Base-by-base conservation (phyloP, 1,140 invertebrate genomes). In the Eufriesea mexicana region DNA sequence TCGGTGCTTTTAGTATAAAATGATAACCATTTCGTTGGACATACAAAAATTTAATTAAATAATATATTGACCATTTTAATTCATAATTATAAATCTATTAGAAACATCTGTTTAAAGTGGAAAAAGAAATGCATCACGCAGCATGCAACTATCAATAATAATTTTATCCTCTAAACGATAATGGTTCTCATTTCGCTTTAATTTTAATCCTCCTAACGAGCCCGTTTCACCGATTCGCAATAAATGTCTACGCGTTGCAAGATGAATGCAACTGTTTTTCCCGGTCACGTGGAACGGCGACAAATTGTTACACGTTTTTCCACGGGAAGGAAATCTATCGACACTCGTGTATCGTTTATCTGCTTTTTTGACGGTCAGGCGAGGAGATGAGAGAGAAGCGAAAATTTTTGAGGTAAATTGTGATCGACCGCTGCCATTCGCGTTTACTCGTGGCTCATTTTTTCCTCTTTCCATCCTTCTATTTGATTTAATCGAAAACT, bases 321-420 rank as follows among this genome's bases (percentile, higher is more conserved):
- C 10, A 1, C 5, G 20, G 6, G 12, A 61, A 23, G 61, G 18
- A 64, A 81, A 81, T 75, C n/a, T 28, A 66, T 81, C n/a, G 49
- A 42, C 54, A 62, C 47, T 47, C 49, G 47, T 28, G 68, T 35
- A 51, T 62, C 68, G 16, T 73, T 79, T 25, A 73, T 51, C 57
- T 20, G 20, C 20, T 23, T 28, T 25, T 42, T 28, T 45, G 7
- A 66, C 23, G 12, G 10, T n/a, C 23, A 49, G 59, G 25, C 7
- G 2, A 18, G 9, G 54, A 20, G 20, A 23, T 8, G 35, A 23
- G 5, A 8, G 45, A 8, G 2, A n/a, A n/a, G 51, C 25, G 12
- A 42, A 25, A 23, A 59, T 66, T 81, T 75, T 47, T 12, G 1
- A 28, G 20, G 14, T 28, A 47, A 74, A 80, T 80, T 51, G 47